Evolutionary conservation across 2,113 vertebrate genomes (phyloP).

Genomic region (Epinephelus moara): DNA sequence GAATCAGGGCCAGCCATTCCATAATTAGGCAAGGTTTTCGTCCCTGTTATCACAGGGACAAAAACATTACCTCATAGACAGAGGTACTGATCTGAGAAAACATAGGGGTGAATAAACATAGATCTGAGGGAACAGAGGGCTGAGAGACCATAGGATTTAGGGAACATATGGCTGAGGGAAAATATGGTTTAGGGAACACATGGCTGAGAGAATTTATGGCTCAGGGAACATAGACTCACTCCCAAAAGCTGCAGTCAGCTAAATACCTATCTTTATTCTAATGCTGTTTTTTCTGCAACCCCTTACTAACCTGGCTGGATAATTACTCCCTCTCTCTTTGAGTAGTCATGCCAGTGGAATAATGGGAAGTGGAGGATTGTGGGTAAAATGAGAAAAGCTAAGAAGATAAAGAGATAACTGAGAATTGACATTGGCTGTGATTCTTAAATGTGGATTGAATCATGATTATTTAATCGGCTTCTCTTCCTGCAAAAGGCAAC

Average conservation of each 20-base stretch:
- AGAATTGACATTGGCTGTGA: neutral
- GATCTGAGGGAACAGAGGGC: too few relatives aligned
- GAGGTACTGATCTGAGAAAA: too few relatives aligned
- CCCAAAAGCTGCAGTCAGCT: neutral
- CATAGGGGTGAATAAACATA: too few relatives aligned
- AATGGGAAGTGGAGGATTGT: neutral
- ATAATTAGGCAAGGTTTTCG: too few relatives aligned
- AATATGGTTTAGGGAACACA: too few relatives aligned
- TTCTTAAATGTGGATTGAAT: conserved; percentile 6
- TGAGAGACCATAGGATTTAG: too few relatives aligned
- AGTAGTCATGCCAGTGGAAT: neutral
- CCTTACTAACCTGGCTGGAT: conserved; percentile 20
- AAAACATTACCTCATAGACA: too few relatives aligned
- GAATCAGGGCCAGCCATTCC: too few relatives aligned
- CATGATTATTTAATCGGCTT: neutral
- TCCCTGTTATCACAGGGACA: too few relatives aligned
- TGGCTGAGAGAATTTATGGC: too few relatives aligned
- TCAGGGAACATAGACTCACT: too few relatives aligned
- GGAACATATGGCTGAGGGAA: too few relatives aligned
- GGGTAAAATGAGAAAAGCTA: conserved; percentile 1
- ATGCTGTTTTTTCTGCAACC: conserved; percentile 4
- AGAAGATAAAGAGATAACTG: neutral
- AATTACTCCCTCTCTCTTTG: neutral
- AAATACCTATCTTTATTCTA: neutral
- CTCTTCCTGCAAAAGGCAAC: neutral